Percentiles rank a stretch among this genome's conserved stretches.
Conservation (phyloP, 2,888 invertebrate genomes). For the Scaeva pyrastri region DNA sequence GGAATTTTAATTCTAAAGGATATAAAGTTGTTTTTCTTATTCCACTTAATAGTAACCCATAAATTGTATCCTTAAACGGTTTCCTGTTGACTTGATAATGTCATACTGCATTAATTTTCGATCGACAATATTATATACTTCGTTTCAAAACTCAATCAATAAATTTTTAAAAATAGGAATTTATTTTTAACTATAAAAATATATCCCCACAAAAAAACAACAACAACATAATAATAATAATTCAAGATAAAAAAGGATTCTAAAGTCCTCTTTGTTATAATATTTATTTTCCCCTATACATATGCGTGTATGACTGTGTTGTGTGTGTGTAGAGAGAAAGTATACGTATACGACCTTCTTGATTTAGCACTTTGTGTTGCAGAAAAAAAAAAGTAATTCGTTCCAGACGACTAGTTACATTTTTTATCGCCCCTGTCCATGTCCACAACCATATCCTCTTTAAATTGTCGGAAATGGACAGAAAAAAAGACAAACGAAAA, state of each 20-base stretch:
- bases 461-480: constrained; percentile 1
- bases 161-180: constrained; percentile 30
- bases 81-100: constrained; percentile 32
- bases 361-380: constrained; percentile 53
- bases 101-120: constrained; percentile 22
- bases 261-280: constrained; percentile 11
- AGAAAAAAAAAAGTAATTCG: constrained; percentile 53
- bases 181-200: constrained; percentile 1
- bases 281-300: constrained; percentile 24
- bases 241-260: neutral
- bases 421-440: constrained; percentile 46
- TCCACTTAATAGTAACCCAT: constrained; percentile 15
- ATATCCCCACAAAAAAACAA: neutral
- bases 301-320: neutral
- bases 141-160: constrained; percentile 6
- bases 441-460: constrained; percentile 24
- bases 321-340: no score
- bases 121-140: neutral
- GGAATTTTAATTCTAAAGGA: neutral
- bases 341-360: neutral
- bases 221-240: neutral
- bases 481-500: neutral
- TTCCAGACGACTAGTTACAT: constrained; percentile 37
- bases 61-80: constrained; percentile 9
- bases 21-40: neutral